phyloP scores from a whole-genome alignment of 2,113 vertebrate genomes.

The Entosphenus tridentatus region DNA sequence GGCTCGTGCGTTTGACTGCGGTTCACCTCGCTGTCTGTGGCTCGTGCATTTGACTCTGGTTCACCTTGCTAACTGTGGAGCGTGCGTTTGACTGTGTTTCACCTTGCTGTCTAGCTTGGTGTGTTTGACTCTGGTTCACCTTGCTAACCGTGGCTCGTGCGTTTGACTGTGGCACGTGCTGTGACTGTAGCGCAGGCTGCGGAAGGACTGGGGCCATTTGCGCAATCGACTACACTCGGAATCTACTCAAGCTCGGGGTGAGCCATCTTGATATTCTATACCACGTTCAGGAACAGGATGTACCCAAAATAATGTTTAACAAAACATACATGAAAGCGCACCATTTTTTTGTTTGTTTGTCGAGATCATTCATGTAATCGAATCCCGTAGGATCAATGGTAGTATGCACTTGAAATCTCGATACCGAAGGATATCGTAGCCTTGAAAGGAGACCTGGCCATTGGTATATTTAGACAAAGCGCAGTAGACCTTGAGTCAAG shows the following conservation, averaged over 20 bases:
- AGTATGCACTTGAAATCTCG: too few species aligned
- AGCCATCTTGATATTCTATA: conserved; percentile 12
- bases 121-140: neutral
- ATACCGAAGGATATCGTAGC: too few species aligned
- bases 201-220: conserved; percentile 95
- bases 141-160: too few species aligned
- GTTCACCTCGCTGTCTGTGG: neutral
- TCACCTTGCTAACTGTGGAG: neutral
- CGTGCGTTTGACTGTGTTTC: neutral
- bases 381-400: too few species aligned
- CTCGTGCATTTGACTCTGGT: neutral
- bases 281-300: too few species aligned
- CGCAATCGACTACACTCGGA: conserved; percentile 98
- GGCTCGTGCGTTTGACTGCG: neutral
- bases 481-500: too few species aligned
- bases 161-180: neutral
- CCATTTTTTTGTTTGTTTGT: too few species aligned
- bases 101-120: neutral
- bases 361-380: too few species aligned
- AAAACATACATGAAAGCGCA: too few species aligned
- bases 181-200: conserved; percentile 64
- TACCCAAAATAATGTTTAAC: too few species aligned
- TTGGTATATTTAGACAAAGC: too few species aligned
- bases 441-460: too few species aligned
- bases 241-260: conserved; percentile 93